Percentiles rank a stretch among this genome's conserved stretches.
These are phyloP conservation scores for Watsonalla binaria DNA, from an alignment of 2,888 invertebrate species.

Conservation along the genomic window DNA sequence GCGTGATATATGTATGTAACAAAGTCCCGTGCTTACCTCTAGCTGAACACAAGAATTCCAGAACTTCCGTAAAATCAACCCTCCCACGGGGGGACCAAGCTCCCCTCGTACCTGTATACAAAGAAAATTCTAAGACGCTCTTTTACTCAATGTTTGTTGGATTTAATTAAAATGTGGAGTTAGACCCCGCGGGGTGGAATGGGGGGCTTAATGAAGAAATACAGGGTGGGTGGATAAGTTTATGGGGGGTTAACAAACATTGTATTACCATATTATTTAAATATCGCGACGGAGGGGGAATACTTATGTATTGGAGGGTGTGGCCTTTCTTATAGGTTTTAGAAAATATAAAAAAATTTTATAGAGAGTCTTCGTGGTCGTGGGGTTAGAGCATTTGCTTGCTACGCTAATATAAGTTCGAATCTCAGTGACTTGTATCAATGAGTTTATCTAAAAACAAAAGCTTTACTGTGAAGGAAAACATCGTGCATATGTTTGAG, in stretches of 20 bases:
- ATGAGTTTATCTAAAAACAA: too few relatives aligned
- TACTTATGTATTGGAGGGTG: neutral
- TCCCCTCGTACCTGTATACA: slow-evolving; percentile 44
- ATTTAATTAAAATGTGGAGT: slow-evolving; percentile 73
- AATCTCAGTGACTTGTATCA: too few relatives aligned
- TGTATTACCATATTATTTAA: slow-evolving; percentile 75
- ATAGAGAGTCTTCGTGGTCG: too few relatives aligned
- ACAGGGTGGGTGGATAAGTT: slow-evolving; percentile 49
- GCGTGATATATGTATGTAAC: too few relatives aligned
- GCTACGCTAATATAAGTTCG: too few relatives aligned
- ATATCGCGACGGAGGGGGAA: slow-evolving; percentile 28
- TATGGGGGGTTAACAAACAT: slow-evolving; percentile 67
- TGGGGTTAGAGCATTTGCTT: too few relatives aligned
- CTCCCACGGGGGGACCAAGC: neutral
- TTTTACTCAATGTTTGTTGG: slow-evolving; percentile 51
- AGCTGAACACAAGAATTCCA: neutral
- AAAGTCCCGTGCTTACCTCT: neutral
- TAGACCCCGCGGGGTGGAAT: slow-evolving; percentile 15
- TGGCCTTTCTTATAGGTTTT: neutral
- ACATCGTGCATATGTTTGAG: too few relatives aligned
- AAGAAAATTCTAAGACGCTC: slow-evolving; percentile 66
- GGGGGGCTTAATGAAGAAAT: slow-evolving; percentile 53
- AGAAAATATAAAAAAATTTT: too few relatives aligned
- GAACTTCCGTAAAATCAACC: neutral
- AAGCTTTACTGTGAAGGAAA: too few relatives aligned